phyloP scores from a whole-genome alignment of 2,113 vertebrate species.

The Sphaerodactylus townsendi region DNA sequence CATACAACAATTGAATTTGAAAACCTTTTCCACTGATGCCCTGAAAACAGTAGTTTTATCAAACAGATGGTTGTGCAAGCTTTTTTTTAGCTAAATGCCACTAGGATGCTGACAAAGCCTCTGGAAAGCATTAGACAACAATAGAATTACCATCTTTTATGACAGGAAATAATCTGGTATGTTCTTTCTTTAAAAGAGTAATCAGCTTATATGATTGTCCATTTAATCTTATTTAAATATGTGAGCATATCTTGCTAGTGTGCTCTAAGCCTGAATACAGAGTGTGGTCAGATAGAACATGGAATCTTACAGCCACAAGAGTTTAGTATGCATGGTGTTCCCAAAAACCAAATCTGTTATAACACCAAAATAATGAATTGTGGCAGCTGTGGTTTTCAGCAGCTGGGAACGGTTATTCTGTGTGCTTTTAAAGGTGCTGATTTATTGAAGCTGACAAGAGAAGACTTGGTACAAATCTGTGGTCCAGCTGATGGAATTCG shows the following conservation, averaged over 20 bases:
- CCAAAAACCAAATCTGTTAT: neutral
- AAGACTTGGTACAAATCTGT: constrained; percentile 94
- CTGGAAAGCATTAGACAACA: neutral
- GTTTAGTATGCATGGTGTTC: neutral
- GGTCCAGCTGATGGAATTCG: constrained; percentile 93
- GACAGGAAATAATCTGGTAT: neutral
- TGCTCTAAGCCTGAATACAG: neutral
- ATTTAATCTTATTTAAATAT: neutral
- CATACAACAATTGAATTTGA: neutral
- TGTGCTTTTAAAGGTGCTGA: constrained; percentile 84
- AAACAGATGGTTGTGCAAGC: neutral
- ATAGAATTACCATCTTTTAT: neutral
- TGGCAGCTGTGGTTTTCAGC: neutral
- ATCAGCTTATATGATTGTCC: neutral
- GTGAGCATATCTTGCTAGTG: neutral
- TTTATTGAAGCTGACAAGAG: constrained; percentile 92
- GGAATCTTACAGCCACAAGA: too few species aligned
- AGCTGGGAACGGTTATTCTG: neutral
- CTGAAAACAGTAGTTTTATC: neutral
- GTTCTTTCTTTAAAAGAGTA: neutral
- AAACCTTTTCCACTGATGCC: neutral
- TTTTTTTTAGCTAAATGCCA: neutral
- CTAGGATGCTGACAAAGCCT: neutral
- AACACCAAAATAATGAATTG: neutral
- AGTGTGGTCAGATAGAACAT: neutral